Evolutionary conservation across 2,113 vertebrate species (phyloP), one percentile per base, ranked within the genome.

Genomic region (Mormyrus lacerda): DNA sequence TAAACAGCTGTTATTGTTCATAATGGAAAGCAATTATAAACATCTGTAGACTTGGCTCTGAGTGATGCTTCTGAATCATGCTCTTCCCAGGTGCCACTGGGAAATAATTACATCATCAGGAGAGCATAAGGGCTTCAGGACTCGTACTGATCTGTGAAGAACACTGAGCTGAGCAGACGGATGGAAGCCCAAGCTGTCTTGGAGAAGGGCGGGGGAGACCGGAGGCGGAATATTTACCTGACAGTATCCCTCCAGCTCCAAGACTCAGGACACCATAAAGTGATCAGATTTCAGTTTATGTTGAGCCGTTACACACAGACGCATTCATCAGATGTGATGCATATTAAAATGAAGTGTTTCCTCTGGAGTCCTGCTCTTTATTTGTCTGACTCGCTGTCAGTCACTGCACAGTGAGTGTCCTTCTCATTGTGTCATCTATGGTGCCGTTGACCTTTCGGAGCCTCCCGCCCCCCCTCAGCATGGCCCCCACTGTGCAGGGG

Each of bases 21-120:
- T 99, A 99, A 99, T 99, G 97, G 97, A 97, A 97, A 99, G 97
- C 98, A 99, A 99, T 99, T 99, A 99, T 98, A 99, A 99, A 99
- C 98, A 99, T 99, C 98, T 99, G 98, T 97, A 99, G 96, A 97
- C 97, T 97, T 98, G 98, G 98, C 97, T 93, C 96, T 97, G 97
- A 98, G 96, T 96, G 96, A 98, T 98, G 97, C 96, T 93, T 97
- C 94, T 87, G 95, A 95, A 94, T 93, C 94, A 95, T 95, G 95
- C 91, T 93, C 96, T 95, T 97, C 97, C 97, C 97, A 96, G 96
- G 97, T 97, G 97, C 97, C 85, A 96, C 91, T 96, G 97, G 98
- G 97, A 99, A 97, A 98, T 98, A 97, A 98, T 97, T 97, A 97
- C 97, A 98, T 98, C 97, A 96, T 96, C 93, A 92, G 95, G 94